Evolutionary conservation across 92 coral and sea anemone genomes (phyloP), one percentile per base, ranked within the genome.

Genomic region (Epizoanthus fatuus): DNA sequence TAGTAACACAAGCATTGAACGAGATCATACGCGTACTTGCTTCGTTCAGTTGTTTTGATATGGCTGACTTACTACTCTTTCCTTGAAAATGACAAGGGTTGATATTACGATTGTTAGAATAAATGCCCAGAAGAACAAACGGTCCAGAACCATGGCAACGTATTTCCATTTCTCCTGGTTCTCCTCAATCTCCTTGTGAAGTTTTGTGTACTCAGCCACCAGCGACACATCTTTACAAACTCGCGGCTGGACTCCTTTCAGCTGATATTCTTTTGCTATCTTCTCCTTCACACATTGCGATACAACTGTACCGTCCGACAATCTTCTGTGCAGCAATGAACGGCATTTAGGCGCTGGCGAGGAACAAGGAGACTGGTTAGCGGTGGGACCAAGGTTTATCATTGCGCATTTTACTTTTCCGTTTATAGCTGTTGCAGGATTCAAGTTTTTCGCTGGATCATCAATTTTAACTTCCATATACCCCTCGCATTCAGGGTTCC

Each of bases 91-190:
- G 4, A 76, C 85, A 8, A 92, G 14, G 9, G 92, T 91, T 2
- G 98, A 95, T 16, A 86, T 85, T 2, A 91, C 72, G 62, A 93
- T 91, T 12, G 97, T 93, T 54, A 91, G 32, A 3, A 95, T 57
- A 60, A 95, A 91, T 59, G 94, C 52, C 84, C 94, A 89, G 86
- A 95, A 93, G 58, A 95, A 89, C 73, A 95, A 86, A 2, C 98
- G 93, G 72, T 95, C 98, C 81, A 95, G 88, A 29, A 95, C 98
- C 93, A 91, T 84, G 22, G 98, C 98, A 63, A 93, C 92, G 66
- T 91, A 89, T 56, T 89, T 89, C 98, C 98, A 95, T 81, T 88
- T 91, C 62, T 77, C 92, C 49, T 90, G 92, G 79, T 90, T 87
- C 15, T 84, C 87, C 65, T 94, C 92, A 63, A 89, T 89, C 49